phyloP scores from a whole-genome alignment of 2,113 vertebrate genomes.

The Crotalus viridis region DNA sequence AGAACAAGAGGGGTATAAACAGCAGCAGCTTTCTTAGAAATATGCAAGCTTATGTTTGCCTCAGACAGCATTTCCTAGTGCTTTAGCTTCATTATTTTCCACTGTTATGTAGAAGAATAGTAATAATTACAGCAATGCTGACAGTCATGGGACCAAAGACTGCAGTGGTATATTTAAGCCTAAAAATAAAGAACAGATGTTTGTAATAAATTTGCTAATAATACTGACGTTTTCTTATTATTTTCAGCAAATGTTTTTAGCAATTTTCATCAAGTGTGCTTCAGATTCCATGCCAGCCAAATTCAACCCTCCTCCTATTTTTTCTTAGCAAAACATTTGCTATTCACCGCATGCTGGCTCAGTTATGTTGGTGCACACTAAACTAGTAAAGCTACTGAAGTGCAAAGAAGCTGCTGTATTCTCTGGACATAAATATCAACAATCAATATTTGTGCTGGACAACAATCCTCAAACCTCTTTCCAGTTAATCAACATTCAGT shows the following conservation, averaged over 20 bases:
- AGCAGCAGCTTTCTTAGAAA: neutral
- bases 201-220: neutral
- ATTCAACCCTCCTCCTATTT: neutral
- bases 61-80: neutral
- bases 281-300: constrained; percentile 4
- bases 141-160: neutral
- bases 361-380: constrained; percentile 32
- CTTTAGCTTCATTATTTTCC: neutral
- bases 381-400: constrained; percentile 21
- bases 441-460: neutral
- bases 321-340: neutral
- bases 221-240: neutral
- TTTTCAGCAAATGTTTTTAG: neutral
- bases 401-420: neutral
- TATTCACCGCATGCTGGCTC: neutral
- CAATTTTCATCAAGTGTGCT: neutral
- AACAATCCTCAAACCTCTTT: neutral
- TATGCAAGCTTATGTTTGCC: neutral
- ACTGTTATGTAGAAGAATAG: neutral
- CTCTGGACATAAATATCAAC: constrained; percentile 22
- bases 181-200: neutral
- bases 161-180: neutral
- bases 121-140: neutral
- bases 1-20: neutral
- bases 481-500: neutral